Evolutionary conservation across 1,140 invertebrate genomes (phyloP).

Genomic region (Agrilus planipennis): DNA sequence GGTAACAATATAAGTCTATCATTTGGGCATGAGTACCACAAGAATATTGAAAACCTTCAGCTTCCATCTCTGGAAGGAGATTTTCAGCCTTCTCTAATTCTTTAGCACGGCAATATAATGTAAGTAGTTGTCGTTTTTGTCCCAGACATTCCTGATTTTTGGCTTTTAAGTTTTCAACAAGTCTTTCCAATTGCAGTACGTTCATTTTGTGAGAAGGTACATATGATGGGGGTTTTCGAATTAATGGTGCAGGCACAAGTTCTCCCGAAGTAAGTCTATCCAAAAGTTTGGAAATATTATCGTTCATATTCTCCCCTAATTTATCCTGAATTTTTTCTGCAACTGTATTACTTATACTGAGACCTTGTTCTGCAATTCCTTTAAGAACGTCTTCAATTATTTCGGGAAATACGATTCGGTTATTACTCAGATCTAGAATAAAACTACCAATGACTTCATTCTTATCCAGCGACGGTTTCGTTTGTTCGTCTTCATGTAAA

Average conservation of each 20-base stretch:
- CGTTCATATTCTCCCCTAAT: conserved; percentile 47
- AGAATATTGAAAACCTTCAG: conserved; percentile 40
- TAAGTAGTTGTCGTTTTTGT: conserved; percentile 48
- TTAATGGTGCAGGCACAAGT: conserved; percentile 38
- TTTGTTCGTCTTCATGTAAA: conserved; percentile 15
- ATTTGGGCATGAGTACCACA: conserved; percentile 43
- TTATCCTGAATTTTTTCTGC: conserved; percentile 48
- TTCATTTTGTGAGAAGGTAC: conserved; percentile 25
- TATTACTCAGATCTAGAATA: conserved; percentile 35
- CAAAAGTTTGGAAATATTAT: conserved; percentile 46
- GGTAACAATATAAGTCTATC: conserved; percentile 48
- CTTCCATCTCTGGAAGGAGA: conserved; percentile 31
- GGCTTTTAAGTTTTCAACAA: conserved; percentile 38
- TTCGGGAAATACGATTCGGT: conserved; percentile 19
- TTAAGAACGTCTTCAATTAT: conserved; percentile 35
- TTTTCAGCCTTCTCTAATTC: conserved; percentile 48
- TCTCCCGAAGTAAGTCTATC: conserved; percentile 49
- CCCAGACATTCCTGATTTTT: conserved; percentile 40
- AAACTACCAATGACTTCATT: conserved; percentile 38
- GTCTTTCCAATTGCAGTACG: conserved; percentile 39
- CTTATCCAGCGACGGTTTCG: conserved; percentile 15
- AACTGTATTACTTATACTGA: conserved; percentile 45
- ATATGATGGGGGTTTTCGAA: conserved; percentile 25
- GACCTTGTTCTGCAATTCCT: conserved; percentile 44
- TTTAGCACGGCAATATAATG: conserved; percentile 46